A percentile compares a stretch with the other conserved stretches of the same genome.
phyloP scores from a whole-genome alignment of 2,113 vertebrate genomes.

The Istiophorus platypterus region DNA sequence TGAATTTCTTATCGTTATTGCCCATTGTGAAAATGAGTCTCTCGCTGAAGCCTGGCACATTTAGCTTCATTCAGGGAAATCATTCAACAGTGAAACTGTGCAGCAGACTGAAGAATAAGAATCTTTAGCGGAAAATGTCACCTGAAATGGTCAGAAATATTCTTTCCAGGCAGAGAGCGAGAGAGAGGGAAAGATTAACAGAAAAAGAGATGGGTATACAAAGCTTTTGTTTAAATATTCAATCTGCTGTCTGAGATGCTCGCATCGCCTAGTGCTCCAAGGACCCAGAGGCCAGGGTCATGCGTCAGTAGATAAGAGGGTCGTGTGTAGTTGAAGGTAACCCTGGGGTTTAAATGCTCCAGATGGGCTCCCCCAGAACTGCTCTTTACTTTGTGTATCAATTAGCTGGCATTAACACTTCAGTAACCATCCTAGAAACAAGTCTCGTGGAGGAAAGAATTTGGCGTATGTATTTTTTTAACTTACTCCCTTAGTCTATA shows the following conservation, averaged over 20 bases:
- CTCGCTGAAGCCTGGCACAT: conserved; percentile 54
- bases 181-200: not conserved
- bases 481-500: not conserved
- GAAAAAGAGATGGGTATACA: conserved; percentile 10
- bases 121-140: conserved; percentile 61
- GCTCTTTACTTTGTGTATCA: conserved; percentile 34
- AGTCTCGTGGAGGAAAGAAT: conserved; percentile 39
- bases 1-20: conserved; percentile 58
- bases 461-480: too few species aligned
- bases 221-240: conserved; percentile 56
- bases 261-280: conserved; percentile 2
- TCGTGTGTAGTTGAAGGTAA: conserved; percentile 70
- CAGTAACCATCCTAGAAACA: conserved; percentile 49
- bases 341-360: conserved; percentile 51
- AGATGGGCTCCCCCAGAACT: conserved; percentile 54
- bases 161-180: not conserved
- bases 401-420: conserved; percentile 63
- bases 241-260: conserved; percentile 38
- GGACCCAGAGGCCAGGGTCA: conserved; percentile 52
- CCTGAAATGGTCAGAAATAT: conserved; percentile 34
- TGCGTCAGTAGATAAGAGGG: conserved; percentile 55
- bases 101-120: conserved; percentile 57
- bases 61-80: conserved; percentile 66
- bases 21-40: conserved; percentile 67
- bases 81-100: conserved; percentile 68